These are phyloP conservation scores for Gymnogyps californianus DNA, from an alignment of 2,113 vertebrate genomes.

Conservation along the genomic window DNA sequence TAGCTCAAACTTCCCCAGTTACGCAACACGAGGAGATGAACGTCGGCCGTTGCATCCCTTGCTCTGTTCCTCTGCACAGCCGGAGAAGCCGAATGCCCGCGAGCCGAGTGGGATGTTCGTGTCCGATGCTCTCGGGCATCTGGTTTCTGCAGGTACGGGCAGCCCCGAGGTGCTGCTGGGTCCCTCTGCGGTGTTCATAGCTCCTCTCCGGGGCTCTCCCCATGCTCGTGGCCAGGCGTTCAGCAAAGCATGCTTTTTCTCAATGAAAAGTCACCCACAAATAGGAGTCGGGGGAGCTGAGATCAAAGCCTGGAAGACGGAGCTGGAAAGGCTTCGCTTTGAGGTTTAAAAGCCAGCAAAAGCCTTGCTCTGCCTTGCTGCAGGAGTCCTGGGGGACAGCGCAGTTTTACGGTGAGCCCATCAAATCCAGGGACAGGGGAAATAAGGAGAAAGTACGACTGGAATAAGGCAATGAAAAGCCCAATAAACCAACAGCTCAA, in stretches of 20 bases:
- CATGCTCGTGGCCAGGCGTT: rapidly evolving
- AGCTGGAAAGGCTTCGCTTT: background rate
- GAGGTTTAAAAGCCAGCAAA: background rate
- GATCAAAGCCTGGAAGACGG: background rate
- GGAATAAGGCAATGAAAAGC: background rate
- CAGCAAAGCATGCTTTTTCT: background rate
- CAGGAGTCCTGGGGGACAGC: background rate
- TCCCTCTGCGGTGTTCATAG: background rate
- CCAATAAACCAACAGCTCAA: background rate
- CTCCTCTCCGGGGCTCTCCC: background rate
- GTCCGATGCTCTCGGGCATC: background rate
- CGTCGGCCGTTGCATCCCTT: rapidly evolving
- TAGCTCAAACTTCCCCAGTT: background rate
- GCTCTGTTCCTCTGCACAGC: background rate
- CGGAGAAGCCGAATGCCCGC: background rate
- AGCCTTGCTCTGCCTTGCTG: background rate
- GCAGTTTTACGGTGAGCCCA: background rate
- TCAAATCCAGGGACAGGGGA: background rate
- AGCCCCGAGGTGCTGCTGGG: background rate
- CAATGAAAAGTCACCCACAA: background rate
- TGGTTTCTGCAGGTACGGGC: background rate
- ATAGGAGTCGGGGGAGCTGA: background rate
- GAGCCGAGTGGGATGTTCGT: background rate
- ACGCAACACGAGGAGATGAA: rapidly evolving
- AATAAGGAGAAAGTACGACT: background rate